These are phyloP conservation scores for Cydia fagiglandana DNA, from an alignment of 1,140 invertebrate genomes.

Conservation along the genomic window DNA sequence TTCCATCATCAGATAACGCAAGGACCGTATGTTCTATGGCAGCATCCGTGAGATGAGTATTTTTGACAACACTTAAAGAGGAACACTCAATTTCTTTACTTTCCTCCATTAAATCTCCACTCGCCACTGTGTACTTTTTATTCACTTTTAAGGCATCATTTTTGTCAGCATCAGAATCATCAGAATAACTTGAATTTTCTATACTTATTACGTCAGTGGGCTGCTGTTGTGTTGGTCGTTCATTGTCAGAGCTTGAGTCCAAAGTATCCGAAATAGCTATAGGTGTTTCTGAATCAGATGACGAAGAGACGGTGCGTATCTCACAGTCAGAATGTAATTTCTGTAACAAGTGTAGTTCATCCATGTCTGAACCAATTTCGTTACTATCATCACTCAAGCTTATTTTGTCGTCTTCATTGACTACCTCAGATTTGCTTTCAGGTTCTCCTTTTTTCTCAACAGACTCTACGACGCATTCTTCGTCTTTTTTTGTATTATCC, in stretches of 20 bases:
- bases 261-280: constrained; percentile 63
- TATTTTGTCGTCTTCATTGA: constrained; percentile 32
- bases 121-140: neutral
- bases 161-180: constrained; percentile 53
- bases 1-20: neutral
- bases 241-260: constrained; percentile 47
- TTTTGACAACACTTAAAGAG: neutral
- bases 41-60: neutral
- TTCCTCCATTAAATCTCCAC: constrained; percentile 7
- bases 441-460: constrained; percentile 30
- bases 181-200: constrained; percentile 70
- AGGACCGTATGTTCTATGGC: neutral
- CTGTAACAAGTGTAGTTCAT: constrained; percentile 66
- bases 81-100: constrained; percentile 36
- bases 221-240: constrained; percentile 30
- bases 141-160: neutral
- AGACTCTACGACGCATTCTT: constrained; percentile 18
- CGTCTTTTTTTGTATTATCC: constrained; percentile 29
- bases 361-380: constrained; percentile 58
- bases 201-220: constrained; percentile 64
- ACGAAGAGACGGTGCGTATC: constrained; percentile 45
- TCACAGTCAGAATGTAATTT: constrained; percentile 64
- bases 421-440: constrained; percentile 32
- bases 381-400: constrained; percentile 45
- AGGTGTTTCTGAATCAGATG: constrained; percentile 56